Base-by-base conservation (phyloP, 2,113 vertebrate species). In the Saguinus imperator region DNA sequence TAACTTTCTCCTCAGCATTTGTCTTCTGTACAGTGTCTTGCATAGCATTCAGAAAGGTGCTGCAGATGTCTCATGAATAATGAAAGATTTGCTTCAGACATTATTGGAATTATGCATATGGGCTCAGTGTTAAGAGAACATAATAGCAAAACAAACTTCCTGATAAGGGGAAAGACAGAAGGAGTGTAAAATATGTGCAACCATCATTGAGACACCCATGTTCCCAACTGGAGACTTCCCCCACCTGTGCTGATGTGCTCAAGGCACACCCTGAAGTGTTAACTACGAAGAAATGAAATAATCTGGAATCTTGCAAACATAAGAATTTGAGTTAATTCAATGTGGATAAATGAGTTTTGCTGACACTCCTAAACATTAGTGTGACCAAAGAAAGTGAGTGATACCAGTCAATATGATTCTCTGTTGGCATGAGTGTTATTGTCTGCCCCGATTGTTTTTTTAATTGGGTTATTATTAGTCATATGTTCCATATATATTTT, bases 151-250 rank as follows among this genome's bases (percentile, higher is more conserved):
- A 48, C n/a, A 48, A 83, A 68, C 43, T 76, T 68, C 50, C 13
- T 7, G 43, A 25, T 35, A 17, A 29, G 13, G 8, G 3, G 84
- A 91, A 61, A 68, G 57, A 45, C 16, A 8, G 18, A 40, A 10
- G 3, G 32, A 13, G 43, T 61, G 48, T 29, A 8, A 66, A 81
- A 70, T 11, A 43, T 1, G 2, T 6, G 4, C 27, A 81, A 23
- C 1, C 0, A 20, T 45, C 55, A 16, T 1, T 0, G 1, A 23
- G 40, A 27, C 1, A n/a, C 14, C 23, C 37, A 57, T 0, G 0
- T 14, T 43, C 35, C 27, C 32, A 45, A 6, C 20, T 18, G 32
- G 27, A 37, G 43, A 25, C 27, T 45, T 40, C 40, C 37, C 50
- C 76, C 21, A 48, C n/a, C 43, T 89, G 45, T 80, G 43, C 40